These are phyloP conservation scores for Carabus problematicus DNA, from an alignment of 2,888 invertebrate species.

Conservation along the genomic window DNA sequence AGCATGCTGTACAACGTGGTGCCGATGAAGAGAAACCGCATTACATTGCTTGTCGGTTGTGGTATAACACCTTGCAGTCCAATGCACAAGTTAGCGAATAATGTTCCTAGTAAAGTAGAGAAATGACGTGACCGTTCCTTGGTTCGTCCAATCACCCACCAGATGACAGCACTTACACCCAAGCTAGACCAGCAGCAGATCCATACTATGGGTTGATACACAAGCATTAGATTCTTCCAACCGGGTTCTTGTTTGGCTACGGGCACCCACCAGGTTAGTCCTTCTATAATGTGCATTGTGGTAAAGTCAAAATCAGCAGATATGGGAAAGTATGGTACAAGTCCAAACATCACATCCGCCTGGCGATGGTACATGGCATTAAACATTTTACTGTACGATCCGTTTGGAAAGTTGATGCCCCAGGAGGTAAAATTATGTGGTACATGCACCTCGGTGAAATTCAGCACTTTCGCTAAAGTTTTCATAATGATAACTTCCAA, in stretches of 20 bases:
- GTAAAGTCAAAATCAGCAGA: slow-evolving; percentile 24
- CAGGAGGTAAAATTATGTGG: slow-evolving; percentile 48
- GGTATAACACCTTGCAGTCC: slow-evolving; percentile 11
- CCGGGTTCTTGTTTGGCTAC: slow-evolving; percentile 10
- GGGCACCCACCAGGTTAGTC: slow-evolving; percentile 26
- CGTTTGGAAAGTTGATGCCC: slow-evolving; percentile 59
- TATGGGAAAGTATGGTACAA: slow-evolving; percentile 53
- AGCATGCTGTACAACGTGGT: slow-evolving; percentile 29
- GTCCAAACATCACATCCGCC: slow-evolving; percentile 65
- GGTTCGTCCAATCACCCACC: slow-evolving; percentile 16
- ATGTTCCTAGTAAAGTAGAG: background rate
- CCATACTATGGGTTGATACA: slow-evolving; percentile 19
- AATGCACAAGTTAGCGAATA: slow-evolving; percentile 5
- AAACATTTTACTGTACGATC: slow-evolving; percentile 63
- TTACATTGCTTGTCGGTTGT: slow-evolving; percentile 6
- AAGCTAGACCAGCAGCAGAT: slow-evolving; percentile 15
- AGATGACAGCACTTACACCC: slow-evolving; percentile 11
- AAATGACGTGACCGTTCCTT: slow-evolving; percentile 1
- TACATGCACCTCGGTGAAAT: slow-evolving; percentile 45
- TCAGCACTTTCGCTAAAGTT: slow-evolving; percentile 43
- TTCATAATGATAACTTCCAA: slow-evolving; percentile 46
- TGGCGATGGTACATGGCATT: slow-evolving; percentile 56
- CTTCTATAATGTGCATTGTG: slow-evolving; percentile 18
- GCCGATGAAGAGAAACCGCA: slow-evolving; percentile 10
- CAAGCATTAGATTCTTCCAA: slow-evolving; percentile 23